phyloP scores from a whole-genome alignment of 2,113 vertebrate genomes.

The Saimiri boliviensis region DNA sequence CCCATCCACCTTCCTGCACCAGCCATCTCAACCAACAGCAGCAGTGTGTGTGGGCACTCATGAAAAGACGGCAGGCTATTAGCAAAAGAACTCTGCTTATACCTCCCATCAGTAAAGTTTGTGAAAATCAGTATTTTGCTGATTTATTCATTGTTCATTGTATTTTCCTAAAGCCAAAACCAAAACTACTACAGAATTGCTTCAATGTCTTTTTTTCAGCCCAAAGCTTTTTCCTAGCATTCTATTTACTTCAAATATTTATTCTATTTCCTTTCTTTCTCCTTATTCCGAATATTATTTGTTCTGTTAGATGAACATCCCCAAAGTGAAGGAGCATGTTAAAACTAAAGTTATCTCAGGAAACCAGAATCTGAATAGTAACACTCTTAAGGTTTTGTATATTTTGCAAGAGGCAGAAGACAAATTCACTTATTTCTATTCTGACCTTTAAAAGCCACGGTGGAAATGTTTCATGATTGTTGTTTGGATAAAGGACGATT shows the following conservation, averaged over 20 bases:
- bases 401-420: slow-evolving; percentile 24
- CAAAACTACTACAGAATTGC: not conserved
- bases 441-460: slow-evolving; percentile 42
- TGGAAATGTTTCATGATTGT: not conserved
- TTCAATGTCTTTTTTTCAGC: not conserved
- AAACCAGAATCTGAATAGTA: not conserved
- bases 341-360: not conserved
- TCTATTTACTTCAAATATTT: not conserved
- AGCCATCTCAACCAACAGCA: not conserved
- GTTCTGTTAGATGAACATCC: not conserved
- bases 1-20: not conserved
- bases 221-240: not conserved
- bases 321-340: not conserved
- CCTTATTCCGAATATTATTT: not conserved
- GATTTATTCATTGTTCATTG: not conserved
- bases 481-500: not conserved
- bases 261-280: slow-evolving; percentile 26
- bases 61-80: not conserved
- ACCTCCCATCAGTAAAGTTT: not conserved
- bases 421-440: slow-evolving; percentile 19
- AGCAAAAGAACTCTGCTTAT: not conserved
- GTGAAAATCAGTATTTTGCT: not conserved
- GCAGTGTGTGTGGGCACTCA: not conserved
- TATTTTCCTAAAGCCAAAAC: not conserved
- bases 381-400: not conserved